These are phyloP conservation scores for Clusia tigrina DNA, from an alignment of 2,888 invertebrate species.

Conservation along the genomic window DNA sequence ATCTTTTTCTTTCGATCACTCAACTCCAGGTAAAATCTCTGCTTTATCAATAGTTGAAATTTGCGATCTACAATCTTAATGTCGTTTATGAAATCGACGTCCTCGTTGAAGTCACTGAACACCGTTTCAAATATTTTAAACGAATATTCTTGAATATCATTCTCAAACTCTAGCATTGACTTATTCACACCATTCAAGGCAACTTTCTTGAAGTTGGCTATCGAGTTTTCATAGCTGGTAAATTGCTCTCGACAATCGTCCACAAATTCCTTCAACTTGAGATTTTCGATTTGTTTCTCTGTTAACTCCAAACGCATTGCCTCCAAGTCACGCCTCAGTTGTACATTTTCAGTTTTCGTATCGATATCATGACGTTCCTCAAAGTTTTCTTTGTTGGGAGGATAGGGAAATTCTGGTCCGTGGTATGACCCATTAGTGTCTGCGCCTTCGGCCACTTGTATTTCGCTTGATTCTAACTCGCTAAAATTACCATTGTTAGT, in stretches of 20 bases:
- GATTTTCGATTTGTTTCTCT: constrained; percentile 41
- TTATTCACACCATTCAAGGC: constrained; percentile 28
- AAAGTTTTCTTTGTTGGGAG: neutral
- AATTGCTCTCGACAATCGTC: constrained; percentile 35
- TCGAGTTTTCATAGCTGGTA: constrained; percentile 14
- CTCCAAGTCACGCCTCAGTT: constrained; percentile 36
- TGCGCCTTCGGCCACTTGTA: constrained; percentile 6
- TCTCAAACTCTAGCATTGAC: constrained; percentile 25
- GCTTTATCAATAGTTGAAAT: constrained; percentile 36
- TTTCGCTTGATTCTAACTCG: neutral
- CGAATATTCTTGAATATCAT: constrained; percentile 11
- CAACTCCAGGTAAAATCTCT: constrained; percentile 31
- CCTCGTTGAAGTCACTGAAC: constrained; percentile 29
- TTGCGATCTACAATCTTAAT: constrained; percentile 39
- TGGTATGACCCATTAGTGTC: constrained; percentile 18
- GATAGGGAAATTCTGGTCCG: neutral
- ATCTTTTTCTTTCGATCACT: constrained; percentile 29
- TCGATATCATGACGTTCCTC: constrained; percentile 31
- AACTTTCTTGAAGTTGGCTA: constrained; percentile 28
- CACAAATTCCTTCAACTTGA: constrained; percentile 36
- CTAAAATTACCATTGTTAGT: constrained; percentile 15
- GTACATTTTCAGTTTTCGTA: constrained; percentile 30
- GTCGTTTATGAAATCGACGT: constrained; percentile 27
- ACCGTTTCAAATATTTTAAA: constrained; percentile 34
- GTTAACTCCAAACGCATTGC: constrained; percentile 35